These are phyloP conservation scores for Drosophila pandora DNA, from an alignment of 1,140 invertebrate species.

Conservation along the genomic window DNA sequence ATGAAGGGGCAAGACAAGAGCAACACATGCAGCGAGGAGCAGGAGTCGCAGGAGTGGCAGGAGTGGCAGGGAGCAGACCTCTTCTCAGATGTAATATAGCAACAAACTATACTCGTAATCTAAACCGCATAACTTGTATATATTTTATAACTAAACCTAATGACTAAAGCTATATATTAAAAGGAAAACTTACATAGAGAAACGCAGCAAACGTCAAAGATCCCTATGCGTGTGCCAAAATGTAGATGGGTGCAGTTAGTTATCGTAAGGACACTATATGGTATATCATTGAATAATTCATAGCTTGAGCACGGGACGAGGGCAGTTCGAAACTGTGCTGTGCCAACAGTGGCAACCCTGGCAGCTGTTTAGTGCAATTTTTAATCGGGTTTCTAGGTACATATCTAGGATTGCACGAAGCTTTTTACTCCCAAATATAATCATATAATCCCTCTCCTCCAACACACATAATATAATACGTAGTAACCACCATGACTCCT, in stretches of 20 bases:
- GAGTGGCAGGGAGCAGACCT: constrained; percentile 12
- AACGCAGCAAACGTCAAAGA: constrained; percentile 57
- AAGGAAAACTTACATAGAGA: constrained; percentile 25
- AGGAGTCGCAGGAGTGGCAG: neutral
- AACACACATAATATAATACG: neutral
- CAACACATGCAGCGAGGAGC: constrained; percentile 21
- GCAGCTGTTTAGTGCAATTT: constrained; percentile 48
- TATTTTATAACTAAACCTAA: constrained; percentile 37
- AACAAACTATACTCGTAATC: constrained; percentile 45
- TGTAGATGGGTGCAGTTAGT: constrained; percentile 40
- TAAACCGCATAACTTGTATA: constrained; percentile 48
- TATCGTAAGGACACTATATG: constrained; percentile 40
- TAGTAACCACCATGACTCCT: constrained; percentile 29
- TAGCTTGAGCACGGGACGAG: constrained; percentile 32
- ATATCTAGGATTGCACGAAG: constrained; percentile 25
- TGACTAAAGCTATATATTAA: constrained; percentile 16
- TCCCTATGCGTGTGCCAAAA: constrained; percentile 52
- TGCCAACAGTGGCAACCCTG: constrained; percentile 39
- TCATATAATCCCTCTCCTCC: neutral
- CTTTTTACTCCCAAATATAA: constrained; percentile 12
- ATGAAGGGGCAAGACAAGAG: constrained; percentile 17
- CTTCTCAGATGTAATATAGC: constrained; percentile 62
- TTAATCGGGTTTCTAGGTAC: constrained; percentile 17
- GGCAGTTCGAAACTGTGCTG: constrained; percentile 75
- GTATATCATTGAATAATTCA: constrained; percentile 42